Evolutionary conservation across 1,140 invertebrate genomes (phyloP), one percentile per base, ranked within the genome.

Genomic region (Scylla paramamosain): DNA sequence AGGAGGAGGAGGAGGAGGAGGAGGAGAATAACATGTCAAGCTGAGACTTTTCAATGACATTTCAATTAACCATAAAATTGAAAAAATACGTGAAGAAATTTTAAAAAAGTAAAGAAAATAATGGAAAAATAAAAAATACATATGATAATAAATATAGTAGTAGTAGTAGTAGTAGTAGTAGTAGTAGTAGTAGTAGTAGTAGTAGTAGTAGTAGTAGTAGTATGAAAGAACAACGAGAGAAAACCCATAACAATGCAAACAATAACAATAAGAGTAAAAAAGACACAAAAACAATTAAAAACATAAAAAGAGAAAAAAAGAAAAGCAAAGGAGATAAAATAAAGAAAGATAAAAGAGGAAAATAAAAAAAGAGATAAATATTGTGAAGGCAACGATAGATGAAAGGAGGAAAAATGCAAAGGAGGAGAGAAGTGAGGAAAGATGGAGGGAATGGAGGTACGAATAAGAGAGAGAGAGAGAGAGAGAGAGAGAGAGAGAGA

Each of bases 401-500:
- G 67, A n/a, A 7, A n/a, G 67, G n/a, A 77, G 20, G 67, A 77
- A 77, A 77, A 8, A 59, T 59, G 67, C 12, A 77, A 77, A 77
- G 4, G 16, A 77, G 59, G 59, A 67, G 8, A 25, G 20, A 67
- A 25, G 20, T 14, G 59, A 67, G 20, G 20, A 25, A 8, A 67
- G 4, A 67, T 3, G 8, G 20, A 25, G 4, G 59, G 59, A 67
- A 25, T 4, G 59, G 20, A 25, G 20, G 59, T 10, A 16, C 7
- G 59, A 25, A 25, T 10, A 25, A 67, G 46, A 48, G 46, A 67
- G 20, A 67, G 20, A 67, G 59, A 25, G 10, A 67, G 59, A 67
- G 59, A 67, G 59, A 67, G 59, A 67, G 25, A 77, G 67, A 77
- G 67, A 77, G 67, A 77, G 67, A 77, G 67, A 77, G 67, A 77